phyloP scores from a whole-genome alignment of 2,888 invertebrate species.

The Nephrotoma flavescens region DNA sequence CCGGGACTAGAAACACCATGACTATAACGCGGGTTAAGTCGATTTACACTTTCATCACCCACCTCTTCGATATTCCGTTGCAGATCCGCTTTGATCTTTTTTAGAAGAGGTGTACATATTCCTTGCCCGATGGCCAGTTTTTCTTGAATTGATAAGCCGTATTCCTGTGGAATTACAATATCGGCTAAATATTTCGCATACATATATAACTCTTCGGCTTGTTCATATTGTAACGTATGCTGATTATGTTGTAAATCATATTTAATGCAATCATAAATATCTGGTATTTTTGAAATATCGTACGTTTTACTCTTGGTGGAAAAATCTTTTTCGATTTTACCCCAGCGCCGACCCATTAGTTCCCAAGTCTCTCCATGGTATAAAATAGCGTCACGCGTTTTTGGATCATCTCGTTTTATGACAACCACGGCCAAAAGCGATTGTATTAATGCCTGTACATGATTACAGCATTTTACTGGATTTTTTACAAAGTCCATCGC shows the following conservation, averaged over 20 bases:
- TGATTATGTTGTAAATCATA: slow-evolving; percentile 98
- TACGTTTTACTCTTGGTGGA: slow-evolving; percentile 81
- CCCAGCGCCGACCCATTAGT: slow-evolving; percentile 92
- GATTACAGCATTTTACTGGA: slow-evolving; percentile 84
- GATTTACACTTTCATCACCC: slow-evolving; percentile 89
- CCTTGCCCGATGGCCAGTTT: slow-evolving; percentile 94
- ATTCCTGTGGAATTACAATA: slow-evolving; percentile 98
- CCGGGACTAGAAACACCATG: slow-evolving; percentile 97
- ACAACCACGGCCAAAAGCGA: slow-evolving; percentile 74
- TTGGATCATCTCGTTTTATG: slow-evolving; percentile 72
- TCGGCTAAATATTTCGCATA: slow-evolving; percentile 96
- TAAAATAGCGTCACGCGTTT: slow-evolving; percentile 83
- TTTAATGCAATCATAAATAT: slow-evolving; percentile 99
- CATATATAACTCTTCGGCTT: slow-evolving; percentile 84
- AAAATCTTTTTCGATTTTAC: slow-evolving; percentile 96
- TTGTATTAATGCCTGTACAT: slow-evolving; percentile 76
- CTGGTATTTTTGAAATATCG: slow-evolving; percentile 98
- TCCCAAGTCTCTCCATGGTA: slow-evolving; percentile 99
- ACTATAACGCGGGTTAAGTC: slow-evolving; percentile 93
- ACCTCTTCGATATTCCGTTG: slow-evolving; percentile 85
- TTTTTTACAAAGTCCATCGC: slow-evolving; percentile 93
- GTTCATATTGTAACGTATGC: slow-evolving; percentile 82
- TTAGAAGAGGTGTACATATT: slow-evolving; percentile 89
- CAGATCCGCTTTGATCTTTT: slow-evolving; percentile 89
- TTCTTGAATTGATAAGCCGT: slow-evolving; percentile 88